Conservation (phyloP, 2,888 invertebrate species). For the Xestobium rufovillosum region DNA sequence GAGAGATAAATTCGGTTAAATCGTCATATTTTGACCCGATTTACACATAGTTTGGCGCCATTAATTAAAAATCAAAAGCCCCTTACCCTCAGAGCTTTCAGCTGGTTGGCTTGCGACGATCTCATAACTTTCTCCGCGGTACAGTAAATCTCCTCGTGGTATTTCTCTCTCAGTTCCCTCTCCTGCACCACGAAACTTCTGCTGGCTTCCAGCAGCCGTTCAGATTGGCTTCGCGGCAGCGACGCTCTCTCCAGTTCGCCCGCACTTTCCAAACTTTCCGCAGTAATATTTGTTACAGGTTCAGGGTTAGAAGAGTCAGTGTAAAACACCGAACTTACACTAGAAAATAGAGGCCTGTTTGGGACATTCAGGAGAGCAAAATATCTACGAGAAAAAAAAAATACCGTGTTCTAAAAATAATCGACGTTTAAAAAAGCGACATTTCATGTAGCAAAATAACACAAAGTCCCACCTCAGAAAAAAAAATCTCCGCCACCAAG, state of each 20-base stretch:
- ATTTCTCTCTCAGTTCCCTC: conserved; percentile 72
- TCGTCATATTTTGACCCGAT: too few relatives aligned
- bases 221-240: conserved; percentile 56
- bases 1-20: too few relatives aligned
- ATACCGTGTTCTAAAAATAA: conserved; percentile 1
- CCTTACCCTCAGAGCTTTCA: conserved; percentile 65
- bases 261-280: conserved; percentile 41
- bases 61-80: too few relatives aligned
- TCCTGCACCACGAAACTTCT: conserved; percentile 65
- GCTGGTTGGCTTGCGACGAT: conserved; percentile 69
- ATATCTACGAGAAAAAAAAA: background rate
- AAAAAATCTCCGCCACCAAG: too few relatives aligned
- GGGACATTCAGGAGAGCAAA: background rate
- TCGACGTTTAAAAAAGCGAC: too few relatives aligned
- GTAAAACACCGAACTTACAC: conserved; percentile 40
- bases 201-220: conserved; percentile 54
- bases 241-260: conserved; percentile 46
- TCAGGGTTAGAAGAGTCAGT: conserved; percentile 42
- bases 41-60: too few relatives aligned
- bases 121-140: conserved; percentile 75
- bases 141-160: conserved; percentile 70
- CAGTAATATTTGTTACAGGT: conserved; percentile 38
- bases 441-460: too few relatives aligned
- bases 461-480: too few relatives aligned
- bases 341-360: too few relatives aligned